phyloP scores from a whole-genome alignment of 2,797 vertebrate species.

The Fistularia tabacaria region DNA sequence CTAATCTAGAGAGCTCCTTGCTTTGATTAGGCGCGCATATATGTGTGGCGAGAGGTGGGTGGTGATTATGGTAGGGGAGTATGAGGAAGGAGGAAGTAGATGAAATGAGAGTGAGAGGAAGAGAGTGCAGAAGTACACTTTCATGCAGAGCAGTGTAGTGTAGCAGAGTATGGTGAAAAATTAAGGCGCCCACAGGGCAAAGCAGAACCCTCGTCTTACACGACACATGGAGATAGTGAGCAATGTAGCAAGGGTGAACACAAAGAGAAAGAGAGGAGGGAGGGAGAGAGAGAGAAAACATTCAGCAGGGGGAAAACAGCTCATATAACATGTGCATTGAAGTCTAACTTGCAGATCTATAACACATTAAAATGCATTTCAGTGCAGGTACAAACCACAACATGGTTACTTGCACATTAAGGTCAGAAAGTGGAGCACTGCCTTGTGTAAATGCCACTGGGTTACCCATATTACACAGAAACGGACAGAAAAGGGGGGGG shows the following conservation, averaged over 20 bases:
- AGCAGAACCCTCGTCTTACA: slow-evolving; percentile 58
- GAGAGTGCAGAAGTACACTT: slow-evolving; percentile 47
- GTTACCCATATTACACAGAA: slow-evolving; percentile 49
- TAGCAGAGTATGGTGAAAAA: slow-evolving; percentile 68
- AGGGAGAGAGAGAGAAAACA: background rate
- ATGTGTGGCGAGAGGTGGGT: slow-evolving; percentile 28
- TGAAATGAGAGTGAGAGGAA: slow-evolving; percentile 31
- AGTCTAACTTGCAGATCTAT: slow-evolving; percentile 10
- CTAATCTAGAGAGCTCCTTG: slow-evolving; percentile 67
- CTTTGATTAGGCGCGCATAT: slow-evolving; percentile 66
- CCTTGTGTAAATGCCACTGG: slow-evolving; percentile 68
- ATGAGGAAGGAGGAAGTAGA: slow-evolving; percentile 41
- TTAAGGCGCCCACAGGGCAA: slow-evolving; percentile 68
- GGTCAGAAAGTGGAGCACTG: slow-evolving; percentile 64
- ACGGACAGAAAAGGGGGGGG: slow-evolving; percentile 27
- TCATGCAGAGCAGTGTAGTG: slow-evolving; percentile 49
- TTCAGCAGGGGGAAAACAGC: slow-evolving; percentile 2
- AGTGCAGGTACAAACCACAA: slow-evolving; percentile 3
- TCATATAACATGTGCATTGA: slow-evolving; percentile 8
- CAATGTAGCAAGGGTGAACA: slow-evolving; percentile 43
- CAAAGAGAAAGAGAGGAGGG: background rate
- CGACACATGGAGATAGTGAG: slow-evolving; percentile 57
- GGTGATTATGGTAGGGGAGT: slow-evolving; percentile 36
- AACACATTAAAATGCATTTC: slow-evolving; percentile 27
- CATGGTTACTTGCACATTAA: slow-evolving; percentile 57